Conservation (phyloP, 2,888 invertebrate species). For the Synanthedon myopaeformis region DNA sequence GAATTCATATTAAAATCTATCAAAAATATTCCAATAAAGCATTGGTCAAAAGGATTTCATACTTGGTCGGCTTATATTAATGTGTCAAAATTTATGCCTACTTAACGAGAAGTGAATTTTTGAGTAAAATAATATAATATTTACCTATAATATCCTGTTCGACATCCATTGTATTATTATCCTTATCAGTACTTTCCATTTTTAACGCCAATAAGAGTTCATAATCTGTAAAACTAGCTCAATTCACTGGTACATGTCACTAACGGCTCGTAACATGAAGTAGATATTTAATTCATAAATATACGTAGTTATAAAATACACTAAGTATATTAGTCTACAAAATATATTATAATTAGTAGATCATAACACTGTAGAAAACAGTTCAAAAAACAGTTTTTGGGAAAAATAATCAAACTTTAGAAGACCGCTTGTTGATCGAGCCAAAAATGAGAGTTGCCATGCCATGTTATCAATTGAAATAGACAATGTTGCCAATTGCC, state of each 20-base stretch:
- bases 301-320: neutral
- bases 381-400: neutral
- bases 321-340: neutral
- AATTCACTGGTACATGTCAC: constrained; percentile 3
- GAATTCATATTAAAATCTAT: too few relatives aligned
- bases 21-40: too few relatives aligned
- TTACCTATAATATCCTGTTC: constrained; percentile 31
- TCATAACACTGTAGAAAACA: neutral
- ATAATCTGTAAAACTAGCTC: constrained; percentile 39
- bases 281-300: neutral
- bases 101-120: too few relatives aligned
- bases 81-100: too few relatives aligned
- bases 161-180: constrained; percentile 22
- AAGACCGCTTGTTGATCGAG: neutral
- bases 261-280: neutral
- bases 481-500: too few relatives aligned
- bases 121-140: constrained; percentile 1
- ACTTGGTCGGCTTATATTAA: too few relatives aligned
- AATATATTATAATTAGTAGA: neutral
- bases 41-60: too few relatives aligned
- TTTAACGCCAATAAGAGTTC: constrained; percentile 10
- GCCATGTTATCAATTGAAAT: neutral
- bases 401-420: neutral
- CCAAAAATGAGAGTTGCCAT: neutral
- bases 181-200: constrained; percentile 41